Base-by-base conservation (phyloP, 2,797 vertebrate species). In the Bovichtus variegatus region DNA sequence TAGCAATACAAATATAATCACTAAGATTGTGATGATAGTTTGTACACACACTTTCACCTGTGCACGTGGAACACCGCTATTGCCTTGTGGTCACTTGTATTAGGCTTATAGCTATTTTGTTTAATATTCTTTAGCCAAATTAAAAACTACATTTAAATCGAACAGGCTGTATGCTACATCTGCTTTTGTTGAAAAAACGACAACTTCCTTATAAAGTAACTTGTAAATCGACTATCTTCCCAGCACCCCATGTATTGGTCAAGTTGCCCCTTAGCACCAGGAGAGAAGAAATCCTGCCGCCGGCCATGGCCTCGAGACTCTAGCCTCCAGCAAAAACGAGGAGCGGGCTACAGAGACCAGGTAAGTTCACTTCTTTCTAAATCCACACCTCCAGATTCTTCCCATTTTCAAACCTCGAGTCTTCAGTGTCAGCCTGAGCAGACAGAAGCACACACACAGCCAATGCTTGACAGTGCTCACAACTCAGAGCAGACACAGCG, bases 401-500 rank as follows among this genome's bases (percentile, higher is more conserved):
- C 34, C 9, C 31, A 34, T 31, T 34, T 34, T 34, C 31, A 34
- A 34, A 34, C 31, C 8, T 34, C 6, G 31, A 2, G 31, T 8
- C 3, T 29, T 29, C 5, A 29, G 29, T 29, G 8, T 34, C 31
- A 34, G 31, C 7, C 31, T 34, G 7, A 34, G 31, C 31, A 7
- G 31, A 34, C 31, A 31, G 31, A 31, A 31, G 31, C 21, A 13
- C 54, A 60, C 71, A 71, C 19, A 62, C 6, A 40, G 19, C 60
- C 1, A 12, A n/a, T 38, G 41, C 43, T 57, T 9, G 34, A 57
- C 59, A 76, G 36, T 4, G 2, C 4, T 62, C 36, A 47, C 1
- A 18, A 73, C 74, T 59, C 21, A 0, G 51, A 50, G 60, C 72
- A 73, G 61, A 74, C 57, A 58, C 43, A 34, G 57, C 18, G 41